These are phyloP conservation scores for Ptychadena robeensis DNA, from an alignment of 2,797 vertebrate genomes.

Conservation along the genomic window DNA sequence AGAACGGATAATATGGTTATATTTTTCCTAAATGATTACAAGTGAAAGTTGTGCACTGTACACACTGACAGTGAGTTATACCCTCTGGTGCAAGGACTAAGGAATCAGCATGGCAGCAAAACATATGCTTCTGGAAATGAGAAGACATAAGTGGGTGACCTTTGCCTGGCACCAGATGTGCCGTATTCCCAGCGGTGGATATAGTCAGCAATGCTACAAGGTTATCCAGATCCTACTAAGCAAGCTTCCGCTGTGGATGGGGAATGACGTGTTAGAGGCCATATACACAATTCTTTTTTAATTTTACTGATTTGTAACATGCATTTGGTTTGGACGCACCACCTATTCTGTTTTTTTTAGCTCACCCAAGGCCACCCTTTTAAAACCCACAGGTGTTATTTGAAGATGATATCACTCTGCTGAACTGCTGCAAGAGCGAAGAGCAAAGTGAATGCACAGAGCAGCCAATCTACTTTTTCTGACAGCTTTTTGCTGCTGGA, in stretches of 20 bases:
- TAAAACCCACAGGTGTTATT: constrained; percentile 19
- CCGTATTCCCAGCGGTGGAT: constrained; percentile 32
- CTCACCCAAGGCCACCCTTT: constrained; percentile 17
- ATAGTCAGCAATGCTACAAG: constrained; percentile 33
- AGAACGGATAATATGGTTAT: neutral
- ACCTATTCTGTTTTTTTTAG: constrained; percentile 23
- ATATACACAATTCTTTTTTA: constrained; percentile 25
- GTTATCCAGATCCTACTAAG: constrained; percentile 37
- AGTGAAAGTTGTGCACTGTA: neutral
- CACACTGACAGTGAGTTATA: constrained; percentile 27
- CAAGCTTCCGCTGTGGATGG: constrained; percentile 5
- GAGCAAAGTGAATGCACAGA: neutral
- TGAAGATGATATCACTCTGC: constrained; percentile 28
- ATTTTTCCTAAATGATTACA: neutral
- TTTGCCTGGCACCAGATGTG: constrained; percentile 54
- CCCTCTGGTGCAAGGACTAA: constrained; percentile 41
- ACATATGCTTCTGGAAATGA: constrained; percentile 57
- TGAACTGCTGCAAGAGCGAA: constrained; percentile 24
- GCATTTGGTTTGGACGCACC: constrained; percentile 31
- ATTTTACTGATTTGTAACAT: constrained; percentile 35
- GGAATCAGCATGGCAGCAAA: constrained; percentile 32
- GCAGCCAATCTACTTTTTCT: constrained; percentile 12
- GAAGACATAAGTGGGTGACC: constrained; percentile 46
- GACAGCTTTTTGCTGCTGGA: constrained; percentile 14
- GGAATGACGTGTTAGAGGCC: constrained; percentile 13